A percentile compares a stretch with the other conserved stretches of the same genome.
phyloP scores from a whole-genome alignment of 2,797 vertebrate species.

The Rhinichthys osculus region DNA sequence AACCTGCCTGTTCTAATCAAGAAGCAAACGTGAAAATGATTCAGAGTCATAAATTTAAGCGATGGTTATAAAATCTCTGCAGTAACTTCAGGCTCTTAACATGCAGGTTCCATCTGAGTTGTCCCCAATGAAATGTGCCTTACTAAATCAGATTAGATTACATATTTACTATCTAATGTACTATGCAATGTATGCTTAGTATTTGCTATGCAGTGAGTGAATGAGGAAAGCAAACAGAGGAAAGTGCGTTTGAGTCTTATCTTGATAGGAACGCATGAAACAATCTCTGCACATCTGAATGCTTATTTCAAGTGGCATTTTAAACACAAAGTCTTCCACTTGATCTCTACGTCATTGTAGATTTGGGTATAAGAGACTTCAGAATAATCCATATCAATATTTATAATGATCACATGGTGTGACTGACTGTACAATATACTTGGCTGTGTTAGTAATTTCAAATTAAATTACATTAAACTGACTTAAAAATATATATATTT shows the following conservation, averaged over 20 bases:
- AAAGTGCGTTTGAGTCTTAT: background rate
- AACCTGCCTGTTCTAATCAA: constrained; percentile 44
- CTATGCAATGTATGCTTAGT: constrained; percentile 21
- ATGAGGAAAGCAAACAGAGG: background rate
- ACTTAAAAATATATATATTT: no score
- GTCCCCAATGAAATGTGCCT: constrained; percentile 3
- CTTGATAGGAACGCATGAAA: background rate
- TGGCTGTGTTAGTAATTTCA: no score
- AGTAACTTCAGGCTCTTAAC: constrained; percentile 22
- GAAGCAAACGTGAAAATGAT: constrained; percentile 37
- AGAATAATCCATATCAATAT: background rate
- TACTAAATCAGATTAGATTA: constrained; percentile 10
- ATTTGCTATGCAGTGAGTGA: constrained; percentile 24
- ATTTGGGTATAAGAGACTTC: background rate
- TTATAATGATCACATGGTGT: background rate
- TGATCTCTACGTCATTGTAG: background rate
- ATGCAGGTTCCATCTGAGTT: constrained; percentile 25
- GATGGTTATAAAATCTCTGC: constrained; percentile 16
- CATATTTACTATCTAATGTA: constrained; percentile 36
- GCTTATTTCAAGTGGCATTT: background rate
- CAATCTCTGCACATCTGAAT: background rate
- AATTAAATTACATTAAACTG: no score
- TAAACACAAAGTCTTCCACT: background rate
- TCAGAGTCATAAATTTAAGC: constrained; percentile 29
- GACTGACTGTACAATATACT: background rate